Evolutionary conservation across 2,797 vertebrate species (phyloP), one percentile per base, ranked within the genome.

Genomic region (Diplodus puntazzo): DNA sequence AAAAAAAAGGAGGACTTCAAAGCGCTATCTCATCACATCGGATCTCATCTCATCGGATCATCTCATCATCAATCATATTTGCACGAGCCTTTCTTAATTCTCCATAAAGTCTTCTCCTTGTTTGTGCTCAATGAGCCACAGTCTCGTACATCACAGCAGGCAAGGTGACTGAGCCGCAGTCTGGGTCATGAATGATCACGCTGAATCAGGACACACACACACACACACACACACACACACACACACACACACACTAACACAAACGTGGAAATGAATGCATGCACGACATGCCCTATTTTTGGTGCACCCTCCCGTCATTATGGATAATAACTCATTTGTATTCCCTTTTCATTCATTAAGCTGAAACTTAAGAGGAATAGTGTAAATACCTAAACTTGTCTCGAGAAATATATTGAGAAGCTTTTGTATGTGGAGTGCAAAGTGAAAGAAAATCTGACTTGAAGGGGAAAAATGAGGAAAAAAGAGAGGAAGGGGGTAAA

Each of bases 91-190:
- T 71, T 83, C 27, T 63, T 73, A 85, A 90, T 70, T 53, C 77
- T 86, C 77, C 71, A 81, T 70, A 67, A 85, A 85, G 82, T 81
- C 90, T 91, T 82, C 12, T 69, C 93, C 87, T 95, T 96, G 83
- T 96, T 90, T 88, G 94, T 95, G 87, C 91, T 96, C 87, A 94
- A 95, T 88, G 95, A 96, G 72, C 95, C 95, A 60, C 95, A 93
- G 92, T 73, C 92, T 96, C 84, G 96, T 96, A 90, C 92, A 93
- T 88, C 95, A 96, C 87, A 94, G 82, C 88, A 93, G 88, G 95
- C 95, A 97, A 92, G 96, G 96, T 89, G 97, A 96, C 95, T 80
- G 83, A 87, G 75, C 83, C 72, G 80, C 73, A 80, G 84, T 64
- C 71, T 61, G 77, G 79, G 70, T 86, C 81, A 86, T 78, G 80